Evolutionary conservation across 35 echinoderm and acorn worm genomes (phyloP).

Genomic region (Lytechinus pictus): DNA sequence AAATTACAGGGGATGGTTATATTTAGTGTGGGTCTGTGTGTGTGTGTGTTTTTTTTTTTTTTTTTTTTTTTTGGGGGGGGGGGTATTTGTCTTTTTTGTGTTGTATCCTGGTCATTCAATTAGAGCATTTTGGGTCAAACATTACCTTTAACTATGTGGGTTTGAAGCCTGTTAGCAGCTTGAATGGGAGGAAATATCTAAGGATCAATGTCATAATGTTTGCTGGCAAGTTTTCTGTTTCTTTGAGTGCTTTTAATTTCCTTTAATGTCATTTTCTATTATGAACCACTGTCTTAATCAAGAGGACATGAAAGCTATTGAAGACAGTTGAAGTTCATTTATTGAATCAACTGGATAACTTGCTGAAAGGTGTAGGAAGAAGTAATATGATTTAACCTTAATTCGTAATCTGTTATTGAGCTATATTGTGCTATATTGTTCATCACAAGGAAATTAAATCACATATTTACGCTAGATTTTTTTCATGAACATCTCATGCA

Average conservation of each 20-base stretch:
- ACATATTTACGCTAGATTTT: not conserved
- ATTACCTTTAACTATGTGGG: constrained; percentile 11
- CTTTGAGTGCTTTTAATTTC: not conserved
- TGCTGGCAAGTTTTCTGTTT: not conserved
- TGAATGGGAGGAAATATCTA: constrained; percentile 11
- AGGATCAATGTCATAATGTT: not conserved
- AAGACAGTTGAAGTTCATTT: not conserved
- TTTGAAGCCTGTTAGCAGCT: not conserved
- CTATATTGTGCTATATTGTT: not conserved
- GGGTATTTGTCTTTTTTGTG: no score
- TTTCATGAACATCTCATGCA: not conserved
- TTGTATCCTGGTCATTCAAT: not conserved
- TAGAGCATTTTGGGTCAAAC: not conserved
- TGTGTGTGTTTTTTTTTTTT: no score
- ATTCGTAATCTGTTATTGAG: no score
- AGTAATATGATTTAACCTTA: not conserved
- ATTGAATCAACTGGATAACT: not conserved
- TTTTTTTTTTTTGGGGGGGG: no score
- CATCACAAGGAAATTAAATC: not conserved
- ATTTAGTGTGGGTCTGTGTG: no score
- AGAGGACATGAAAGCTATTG: not conserved
- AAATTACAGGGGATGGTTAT: no score
- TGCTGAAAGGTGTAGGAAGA: not conserved
- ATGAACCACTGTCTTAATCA: not conserved
- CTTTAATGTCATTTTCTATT: not conserved